Percentiles rank a stretch among this genome's conserved stretches.
These are phyloP conservation scores for Tupaia chinensis DNA, from an alignment of 2,113 vertebrate genomes.

Conservation along the genomic window DNA sequence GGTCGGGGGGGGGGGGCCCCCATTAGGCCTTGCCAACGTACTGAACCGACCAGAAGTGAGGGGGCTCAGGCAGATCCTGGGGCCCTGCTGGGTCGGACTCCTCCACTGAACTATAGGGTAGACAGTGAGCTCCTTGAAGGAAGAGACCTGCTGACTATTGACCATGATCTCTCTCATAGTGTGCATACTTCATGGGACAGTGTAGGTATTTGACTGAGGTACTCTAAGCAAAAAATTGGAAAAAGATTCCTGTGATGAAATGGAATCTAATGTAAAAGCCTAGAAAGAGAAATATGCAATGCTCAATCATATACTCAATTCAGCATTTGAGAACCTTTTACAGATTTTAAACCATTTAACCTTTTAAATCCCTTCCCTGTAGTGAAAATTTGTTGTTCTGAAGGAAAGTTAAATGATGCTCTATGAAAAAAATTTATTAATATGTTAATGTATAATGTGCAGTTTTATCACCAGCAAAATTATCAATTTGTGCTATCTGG, in stretches of 20 bases:
- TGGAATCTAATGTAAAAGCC: neutral
- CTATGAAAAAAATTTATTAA: neutral
- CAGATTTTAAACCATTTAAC: slow-evolving; percentile 34
- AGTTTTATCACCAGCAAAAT: slow-evolving; percentile 58
- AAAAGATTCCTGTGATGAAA: neutral
- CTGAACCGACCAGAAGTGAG: no score
- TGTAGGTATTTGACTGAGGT: neutral
- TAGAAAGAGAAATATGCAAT: neutral
- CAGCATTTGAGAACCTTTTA: neutral
- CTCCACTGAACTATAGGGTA: neutral
- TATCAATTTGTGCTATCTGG: slow-evolving; percentile 50
- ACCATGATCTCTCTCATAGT: neutral
- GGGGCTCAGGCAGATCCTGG: no score
- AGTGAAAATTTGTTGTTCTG: neutral
- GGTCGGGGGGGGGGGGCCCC: no score
- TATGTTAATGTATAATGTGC: neutral
- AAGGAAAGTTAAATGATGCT: neutral
- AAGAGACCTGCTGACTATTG: neutral
- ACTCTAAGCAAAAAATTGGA: neutral
- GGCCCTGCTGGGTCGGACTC: no score
- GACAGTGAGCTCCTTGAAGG: neutral
- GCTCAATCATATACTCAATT: neutral
- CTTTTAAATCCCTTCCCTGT: neutral
- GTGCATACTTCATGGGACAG: neutral
- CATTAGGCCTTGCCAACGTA: no score